Evolutionary conservation across 92 coral and sea anemone species (phyloP).

Genomic region (Porites cylindrica): DNA sequence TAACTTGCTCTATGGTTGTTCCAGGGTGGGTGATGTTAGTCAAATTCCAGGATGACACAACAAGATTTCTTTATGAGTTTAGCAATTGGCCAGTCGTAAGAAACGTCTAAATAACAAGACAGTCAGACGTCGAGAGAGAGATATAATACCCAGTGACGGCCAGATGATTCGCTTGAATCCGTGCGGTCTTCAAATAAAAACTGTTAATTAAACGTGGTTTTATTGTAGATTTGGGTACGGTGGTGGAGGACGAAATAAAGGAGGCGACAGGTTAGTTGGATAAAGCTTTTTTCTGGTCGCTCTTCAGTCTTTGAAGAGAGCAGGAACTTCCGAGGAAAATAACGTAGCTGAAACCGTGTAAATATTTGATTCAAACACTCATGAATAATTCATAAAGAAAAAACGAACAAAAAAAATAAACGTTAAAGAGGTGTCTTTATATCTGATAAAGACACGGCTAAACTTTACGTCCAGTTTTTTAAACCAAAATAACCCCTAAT

Average conservation of each 20-base stretch:
- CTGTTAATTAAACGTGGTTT: slow-evolving; percentile 20
- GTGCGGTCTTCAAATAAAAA: slow-evolving; percentile 1
- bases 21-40: background rate
- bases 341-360: background rate
- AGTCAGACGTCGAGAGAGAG: background rate
- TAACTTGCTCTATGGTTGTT: too few species aligned
- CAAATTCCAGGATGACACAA: background rate
- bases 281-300: background rate
- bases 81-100: background rate
- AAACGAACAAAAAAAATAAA: too few species aligned
- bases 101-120: background rate
- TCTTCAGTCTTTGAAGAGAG: background rate
- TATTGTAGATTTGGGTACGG: slow-evolving; percentile 89
- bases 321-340: background rate
- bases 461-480: too few species aligned
- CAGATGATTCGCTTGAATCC: background rate
- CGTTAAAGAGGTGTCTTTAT: too few species aligned
- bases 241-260: slow-evolving; percentile 84
- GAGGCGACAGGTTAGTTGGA: slow-evolving; percentile 80
- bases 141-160: background rate
- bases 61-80: background rate
- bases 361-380: too few species aligned
- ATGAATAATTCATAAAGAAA: too few species aligned
- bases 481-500: too few species aligned
- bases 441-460: too few species aligned